Percentiles rank a stretch among this genome's conserved stretches.
Conservation (phyloP, 1,140 invertebrate genomes). For the Lucilia sericata region DNA sequence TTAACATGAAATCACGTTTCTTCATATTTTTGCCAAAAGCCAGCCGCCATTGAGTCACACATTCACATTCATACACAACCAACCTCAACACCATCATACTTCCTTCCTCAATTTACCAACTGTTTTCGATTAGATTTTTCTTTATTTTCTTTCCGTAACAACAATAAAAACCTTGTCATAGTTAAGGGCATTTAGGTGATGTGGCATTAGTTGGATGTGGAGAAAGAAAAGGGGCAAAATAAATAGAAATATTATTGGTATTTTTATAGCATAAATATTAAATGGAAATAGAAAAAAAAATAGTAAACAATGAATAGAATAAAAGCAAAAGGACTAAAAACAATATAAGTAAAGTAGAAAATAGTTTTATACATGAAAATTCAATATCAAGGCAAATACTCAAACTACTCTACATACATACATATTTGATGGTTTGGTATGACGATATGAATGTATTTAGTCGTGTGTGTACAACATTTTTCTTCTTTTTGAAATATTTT, state of each 20-base stretch:
- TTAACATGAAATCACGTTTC: conserved; percentile 47
- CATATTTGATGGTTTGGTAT: background rate
- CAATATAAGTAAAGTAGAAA: background rate
- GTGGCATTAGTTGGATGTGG: background rate
- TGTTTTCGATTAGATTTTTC: too few relatives aligned
- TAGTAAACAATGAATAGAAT: background rate
- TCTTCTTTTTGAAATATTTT: background rate
- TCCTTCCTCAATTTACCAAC: too few relatives aligned
- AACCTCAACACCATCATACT: background rate
- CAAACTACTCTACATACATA: background rate
- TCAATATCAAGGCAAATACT: conserved; percentile 21
- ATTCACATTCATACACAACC: background rate
- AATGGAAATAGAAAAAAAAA: background rate
- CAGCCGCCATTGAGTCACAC: background rate
- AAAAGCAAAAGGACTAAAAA: background rate
- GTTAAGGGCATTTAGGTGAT: background rate
- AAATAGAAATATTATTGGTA: conserved; percentile 5
- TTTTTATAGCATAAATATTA: conserved; percentile 2
- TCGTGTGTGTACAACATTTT: background rate
- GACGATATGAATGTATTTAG: background rate
- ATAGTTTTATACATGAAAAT: background rate
- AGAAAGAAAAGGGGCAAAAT: background rate
- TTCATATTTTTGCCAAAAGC: background rate
- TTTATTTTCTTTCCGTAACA: background rate
- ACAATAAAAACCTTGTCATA: conserved; percentile 12